A percentile compares a stretch with the other conserved stretches of the same genome.
Conservation (phyloP, 1,140 invertebrate species). For the Diprion similis region DNA sequence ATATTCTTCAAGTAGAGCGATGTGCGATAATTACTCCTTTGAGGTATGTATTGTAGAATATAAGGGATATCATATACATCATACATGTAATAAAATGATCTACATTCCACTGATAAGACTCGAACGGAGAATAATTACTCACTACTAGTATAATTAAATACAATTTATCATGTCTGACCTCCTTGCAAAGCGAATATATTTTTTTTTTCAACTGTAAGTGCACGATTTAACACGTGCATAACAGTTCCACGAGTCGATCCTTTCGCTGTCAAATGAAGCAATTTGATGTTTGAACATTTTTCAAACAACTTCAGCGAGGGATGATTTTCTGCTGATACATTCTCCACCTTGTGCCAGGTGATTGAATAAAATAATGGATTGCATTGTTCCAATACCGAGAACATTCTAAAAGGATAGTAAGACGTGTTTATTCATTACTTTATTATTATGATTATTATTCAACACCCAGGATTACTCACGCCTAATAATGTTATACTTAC, state of each 20-base stretch:
- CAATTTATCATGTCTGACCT: slow-evolving; percentile 41
- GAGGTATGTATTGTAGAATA: background rate
- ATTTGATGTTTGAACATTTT: slow-evolving; percentile 33
- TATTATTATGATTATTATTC: background rate
- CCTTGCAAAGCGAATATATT: slow-evolving; percentile 48
- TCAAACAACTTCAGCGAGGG: slow-evolving; percentile 27
- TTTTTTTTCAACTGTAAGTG: slow-evolving; percentile 30
- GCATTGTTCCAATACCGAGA: slow-evolving; percentile 30
- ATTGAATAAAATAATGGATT: slow-evolving; percentile 46
- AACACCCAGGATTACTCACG: background rate
- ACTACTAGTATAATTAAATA: background rate
- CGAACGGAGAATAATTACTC: background rate
- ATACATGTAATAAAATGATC: slow-evolving; percentile 26
- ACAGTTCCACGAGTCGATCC: slow-evolving; percentile 28
- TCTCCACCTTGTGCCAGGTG: slow-evolving; percentile 34
- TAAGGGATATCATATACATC: background rate
- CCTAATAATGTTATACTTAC: slow-evolving; percentile 29
- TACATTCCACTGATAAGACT: slow-evolving; percentile 37
- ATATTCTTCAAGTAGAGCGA: background rate
- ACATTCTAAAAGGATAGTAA: slow-evolving; percentile 31
- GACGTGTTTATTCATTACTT: background rate
- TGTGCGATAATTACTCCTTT: background rate
- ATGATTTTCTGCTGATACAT: slow-evolving; percentile 20
- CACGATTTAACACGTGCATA: slow-evolving; percentile 30
- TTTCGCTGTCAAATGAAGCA: slow-evolving; percentile 38